Evolutionary conservation across 1,140 invertebrate species (phyloP), one percentile per base, ranked within the genome.

Genomic region (Mylabris phalerata): DNA sequence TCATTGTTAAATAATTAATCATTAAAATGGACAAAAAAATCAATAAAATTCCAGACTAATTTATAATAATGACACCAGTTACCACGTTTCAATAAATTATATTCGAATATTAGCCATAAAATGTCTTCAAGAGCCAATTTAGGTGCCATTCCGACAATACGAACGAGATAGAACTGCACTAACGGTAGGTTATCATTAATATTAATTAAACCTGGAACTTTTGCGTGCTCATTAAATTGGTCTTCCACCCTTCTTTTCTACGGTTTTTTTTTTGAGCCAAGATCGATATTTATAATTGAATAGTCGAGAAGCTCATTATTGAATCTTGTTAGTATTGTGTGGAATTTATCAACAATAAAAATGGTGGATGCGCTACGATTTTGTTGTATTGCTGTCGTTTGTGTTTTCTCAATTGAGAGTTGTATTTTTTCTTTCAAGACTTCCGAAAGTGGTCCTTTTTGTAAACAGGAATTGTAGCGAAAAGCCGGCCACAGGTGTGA

Each of bases 271-370:
- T 19, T 19, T 19, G 19, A 24, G 10, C 42, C 25, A 25, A 48
- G 46, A 57, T 63, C 62, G 55, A 61, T 63, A 63, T 47, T 63
- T 57, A 50, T 58, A 57, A 60, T 61, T 58, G 59, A 63, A 63
- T 58, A 55, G 52, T 55, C 50, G 50, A 38, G 43, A 26, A 51
- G 48, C 46, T 60, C 61, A 46, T 63, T 57, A 60, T 60, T 55
- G 44, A 59, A 62, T 62, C 48, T 54, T 54, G 45, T 54, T 54
- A 5, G 32, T 32, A 7, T 32, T 32, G 7, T 32, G 32, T 32
- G 32, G 7, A 32, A 32, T 32, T 32, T 32, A 32, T 32, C 19
- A 19, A 19, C 19, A 19, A 19, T 19, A 19, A 32, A 32, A 32
- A 32, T 32, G 32, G 32, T 32, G 32, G 32, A 32, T 32, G 32